Conservation (phyloP, 2,888 invertebrate species). For the Panopea generosa region DNA sequence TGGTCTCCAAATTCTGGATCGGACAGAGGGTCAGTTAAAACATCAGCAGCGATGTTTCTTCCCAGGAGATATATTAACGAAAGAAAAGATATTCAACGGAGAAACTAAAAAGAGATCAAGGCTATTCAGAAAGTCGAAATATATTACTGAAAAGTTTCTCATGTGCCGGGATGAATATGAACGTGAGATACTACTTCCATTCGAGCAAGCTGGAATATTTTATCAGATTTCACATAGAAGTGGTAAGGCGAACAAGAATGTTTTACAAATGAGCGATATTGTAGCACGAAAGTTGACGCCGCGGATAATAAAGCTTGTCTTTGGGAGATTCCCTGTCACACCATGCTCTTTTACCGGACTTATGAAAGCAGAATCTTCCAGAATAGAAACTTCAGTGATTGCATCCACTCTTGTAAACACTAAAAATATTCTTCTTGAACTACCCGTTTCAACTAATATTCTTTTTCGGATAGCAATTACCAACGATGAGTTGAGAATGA, state of each 20-base stretch:
- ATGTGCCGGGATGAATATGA: conserved; percentile 74
- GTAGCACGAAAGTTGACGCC: conserved; percentile 69
- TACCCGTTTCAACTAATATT: conserved; percentile 71
- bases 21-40: conserved; percentile 53
- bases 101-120: conserved; percentile 67
- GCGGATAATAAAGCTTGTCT: conserved; percentile 74
- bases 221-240: conserved; percentile 68
- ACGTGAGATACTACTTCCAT: conserved; percentile 72
- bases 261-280: conserved; percentile 75
- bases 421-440: conserved; percentile 76
- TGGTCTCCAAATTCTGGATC: conserved; percentile 60
- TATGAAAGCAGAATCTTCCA: conserved; percentile 71
- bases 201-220: conserved; percentile 71
- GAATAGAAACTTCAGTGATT: conserved; percentile 73
- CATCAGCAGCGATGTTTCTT: conserved; percentile 64
- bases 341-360: conserved; percentile 78
- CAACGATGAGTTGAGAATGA: conserved; percentile 59
- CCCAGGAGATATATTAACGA: conserved; percentile 73
- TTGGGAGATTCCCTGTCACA: conserved; percentile 74
- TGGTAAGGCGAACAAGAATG: conserved; percentile 62
- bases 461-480: conserved; percentile 70
- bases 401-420: conserved; percentile 75
- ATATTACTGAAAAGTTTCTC: conserved; percentile 70
- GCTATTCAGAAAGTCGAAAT: conserved; percentile 66
- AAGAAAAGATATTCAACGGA: conserved; percentile 71